Evolutionary conservation across 1,140 invertebrate genomes (phyloP).

Genomic region (Trachymyrmex cornetzi): DNA sequence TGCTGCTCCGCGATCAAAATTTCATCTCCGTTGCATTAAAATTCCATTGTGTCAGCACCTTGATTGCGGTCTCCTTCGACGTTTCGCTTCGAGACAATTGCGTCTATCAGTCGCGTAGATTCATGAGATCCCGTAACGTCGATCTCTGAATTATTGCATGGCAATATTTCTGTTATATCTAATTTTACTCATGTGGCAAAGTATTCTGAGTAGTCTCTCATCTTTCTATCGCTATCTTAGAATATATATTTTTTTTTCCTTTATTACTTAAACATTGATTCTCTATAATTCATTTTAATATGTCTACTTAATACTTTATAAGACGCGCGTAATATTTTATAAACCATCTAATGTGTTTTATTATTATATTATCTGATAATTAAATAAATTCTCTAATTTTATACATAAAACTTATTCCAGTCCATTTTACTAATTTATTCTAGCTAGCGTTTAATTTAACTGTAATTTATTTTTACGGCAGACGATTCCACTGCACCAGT

Average conservation of each 20-base stretch:
- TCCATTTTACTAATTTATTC: not conserved
- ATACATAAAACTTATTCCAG: not conserved
- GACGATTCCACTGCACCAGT: not conserved
- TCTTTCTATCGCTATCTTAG: not conserved
- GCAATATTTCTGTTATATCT: not conserved
- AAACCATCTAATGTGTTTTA: too few relatives aligned
- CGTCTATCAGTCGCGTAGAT: not conserved
- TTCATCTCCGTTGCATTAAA: not conserved
- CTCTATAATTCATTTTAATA: slow-evolving; percentile 15
- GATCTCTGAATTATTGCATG: slow-evolving; percentile 9
- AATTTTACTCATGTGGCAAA: not conserved
- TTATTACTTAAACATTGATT: not conserved
- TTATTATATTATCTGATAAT: not conserved
- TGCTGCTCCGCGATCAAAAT: slow-evolving; percentile 3
- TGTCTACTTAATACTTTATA: not conserved
- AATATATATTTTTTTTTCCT: not conserved
- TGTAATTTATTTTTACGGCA: slow-evolving; percentile 14
- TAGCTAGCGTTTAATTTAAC: slow-evolving; percentile 9
- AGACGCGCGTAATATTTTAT: not conserved
- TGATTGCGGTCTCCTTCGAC: not conserved
- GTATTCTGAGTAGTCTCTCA: not conserved
- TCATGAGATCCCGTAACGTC: not conserved
- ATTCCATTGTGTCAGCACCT: not conserved
- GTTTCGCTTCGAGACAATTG: not conserved
- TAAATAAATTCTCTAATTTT: not conserved